A percentile compares a stretch with the other conserved stretches of the same genome.
phyloP scores from a whole-genome alignment of 1,140 invertebrate species.

The Cydia fagiglandana region DNA sequence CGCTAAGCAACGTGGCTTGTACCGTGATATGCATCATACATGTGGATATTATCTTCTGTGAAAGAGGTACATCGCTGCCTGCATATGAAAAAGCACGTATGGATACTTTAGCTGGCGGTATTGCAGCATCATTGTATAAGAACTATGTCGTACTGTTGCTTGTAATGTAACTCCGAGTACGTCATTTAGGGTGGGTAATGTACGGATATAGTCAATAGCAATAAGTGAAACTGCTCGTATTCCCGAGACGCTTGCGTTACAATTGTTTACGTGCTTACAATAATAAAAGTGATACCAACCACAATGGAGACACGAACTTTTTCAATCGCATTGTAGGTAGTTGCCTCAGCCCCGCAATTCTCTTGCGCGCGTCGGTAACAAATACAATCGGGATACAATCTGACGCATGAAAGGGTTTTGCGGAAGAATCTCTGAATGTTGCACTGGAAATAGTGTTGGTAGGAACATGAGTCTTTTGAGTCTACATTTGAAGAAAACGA shows the following conservation, averaged over 20 bases:
- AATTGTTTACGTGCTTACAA: not conserved
- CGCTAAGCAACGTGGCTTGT: not conserved
- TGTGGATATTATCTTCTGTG: not conserved
- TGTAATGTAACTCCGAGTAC: not conserved
- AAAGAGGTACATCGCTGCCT: not conserved
- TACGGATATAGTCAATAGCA: constrained; percentile 6
- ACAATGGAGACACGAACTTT: not conserved
- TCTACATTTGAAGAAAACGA: too few species aligned
- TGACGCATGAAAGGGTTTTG: too few species aligned
- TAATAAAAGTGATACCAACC: not conserved
- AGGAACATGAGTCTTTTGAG: too few species aligned
- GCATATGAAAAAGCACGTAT: not conserved
- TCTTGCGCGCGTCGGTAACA: too few species aligned
- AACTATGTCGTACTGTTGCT: not conserved
- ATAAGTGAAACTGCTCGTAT: not conserved
- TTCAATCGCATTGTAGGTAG: too few species aligned
- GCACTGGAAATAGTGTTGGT: too few species aligned
- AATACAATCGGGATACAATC: too few species aligned
- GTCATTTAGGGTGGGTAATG: not conserved
- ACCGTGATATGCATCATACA: not conserved
- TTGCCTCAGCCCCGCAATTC: too few species aligned
- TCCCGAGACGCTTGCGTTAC: not conserved
- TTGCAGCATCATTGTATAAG: not conserved
- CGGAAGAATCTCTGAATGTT: too few species aligned
- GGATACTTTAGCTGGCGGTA: not conserved